phyloP scores from a whole-genome alignment of 2,113 vertebrate species.

The Saccopteryx leptura region DNA sequence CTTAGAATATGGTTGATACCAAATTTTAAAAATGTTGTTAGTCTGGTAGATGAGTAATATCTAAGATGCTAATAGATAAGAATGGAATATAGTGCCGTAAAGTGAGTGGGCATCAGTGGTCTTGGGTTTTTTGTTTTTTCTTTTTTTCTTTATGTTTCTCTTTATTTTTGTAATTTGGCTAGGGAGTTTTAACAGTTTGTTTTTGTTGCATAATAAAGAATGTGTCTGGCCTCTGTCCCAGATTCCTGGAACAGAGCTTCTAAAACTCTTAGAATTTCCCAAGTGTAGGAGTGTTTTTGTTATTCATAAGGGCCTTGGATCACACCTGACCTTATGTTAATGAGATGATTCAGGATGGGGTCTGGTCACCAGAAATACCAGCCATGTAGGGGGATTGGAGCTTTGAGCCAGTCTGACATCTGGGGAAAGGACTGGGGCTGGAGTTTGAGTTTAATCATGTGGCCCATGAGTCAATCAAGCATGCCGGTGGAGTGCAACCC shows the following conservation, averaged over 20 bases:
- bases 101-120: background rate
- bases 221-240: conserved; percentile 21
- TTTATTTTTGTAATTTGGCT: conserved; percentile 61
- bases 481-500: background rate
- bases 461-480: background rate
- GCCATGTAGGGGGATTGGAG: background rate
- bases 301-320: background rate
- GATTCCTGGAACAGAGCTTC: background rate
- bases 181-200: conserved; percentile 47
- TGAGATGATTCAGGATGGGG: background rate
- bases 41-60: background rate
- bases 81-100: background rate
- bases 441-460: background rate
- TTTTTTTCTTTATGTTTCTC: background rate
- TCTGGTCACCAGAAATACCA: conserved; percentile 22
- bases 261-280: conserved; percentile 31
- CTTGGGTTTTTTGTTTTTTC: background rate
- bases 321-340: background rate
- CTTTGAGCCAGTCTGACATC: background rate
- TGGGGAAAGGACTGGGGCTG: background rate
- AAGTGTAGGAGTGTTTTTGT: background rate
- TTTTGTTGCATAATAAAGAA: conserved; percentile 45
- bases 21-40: conserved; percentile 4
- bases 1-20: background rate
- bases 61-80: conserved; percentile 17